Evolutionary conservation across 2,797 vertebrate species (phyloP), one percentile per base, ranked within the genome.

Genomic region (Craterocephalus amniculus): DNA sequence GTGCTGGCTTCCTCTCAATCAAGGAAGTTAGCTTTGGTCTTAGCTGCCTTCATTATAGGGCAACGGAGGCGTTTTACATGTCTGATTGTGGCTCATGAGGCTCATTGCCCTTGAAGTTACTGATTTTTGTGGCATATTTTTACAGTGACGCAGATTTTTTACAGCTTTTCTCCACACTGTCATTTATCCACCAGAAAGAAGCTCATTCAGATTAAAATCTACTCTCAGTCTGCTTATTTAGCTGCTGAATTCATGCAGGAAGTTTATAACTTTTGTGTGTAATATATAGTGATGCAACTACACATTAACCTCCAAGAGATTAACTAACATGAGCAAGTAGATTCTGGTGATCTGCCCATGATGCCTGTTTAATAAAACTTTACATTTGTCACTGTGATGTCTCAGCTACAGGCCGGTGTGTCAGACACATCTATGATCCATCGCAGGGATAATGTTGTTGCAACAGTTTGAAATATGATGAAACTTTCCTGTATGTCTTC

Each of bases 21-120:
- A 45, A 63, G 61, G 31, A 63, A 63, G 31, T 11, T 35, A 45
- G 45, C 24, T 26, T 24, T 35, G 45, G n/a, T 51, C 49, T 16
- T 9, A 16, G 31, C 60, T 24, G 43, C 27, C 11, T 18, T 9
- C 27, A 43, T 29, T 32, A 4, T 13, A 34, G 31, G 18, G 20
- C 43, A n/a, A n/a, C 43, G 10, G 8, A 5, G 18, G 16, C 6
- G 45, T 22, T 48, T 48, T 9, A 22, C 8, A 8, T 45, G n/a
- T 48, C 45, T 22, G 18, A 48, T 22, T 48, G 45, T 48, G 20
- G 45, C 9, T 10, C 20, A 22, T 8, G n/a, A 22, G 22, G 45
- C 20, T 48, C n/a, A 48, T 48, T 48, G n/a, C 8, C 6, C 45
- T 48, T 48, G n/a, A 22, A 48, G 8, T 48, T 10, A 48, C n/a